Conservation (phyloP, 1,140 invertebrate species). For the Parapsyche elsis region DNA sequence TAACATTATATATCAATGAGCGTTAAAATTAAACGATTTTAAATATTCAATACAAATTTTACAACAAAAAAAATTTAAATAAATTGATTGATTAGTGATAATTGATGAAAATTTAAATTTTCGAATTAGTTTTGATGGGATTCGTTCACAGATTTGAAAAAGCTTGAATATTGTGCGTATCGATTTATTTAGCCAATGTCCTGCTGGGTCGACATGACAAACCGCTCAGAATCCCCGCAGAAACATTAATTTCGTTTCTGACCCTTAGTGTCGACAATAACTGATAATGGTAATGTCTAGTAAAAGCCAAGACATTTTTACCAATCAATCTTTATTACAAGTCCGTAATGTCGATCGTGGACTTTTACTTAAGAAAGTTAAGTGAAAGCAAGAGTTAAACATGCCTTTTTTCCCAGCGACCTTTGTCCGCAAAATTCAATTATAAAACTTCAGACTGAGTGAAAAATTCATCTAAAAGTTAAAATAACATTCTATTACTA, state of each 20-base stretch:
- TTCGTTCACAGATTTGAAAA: constrained; percentile 13
- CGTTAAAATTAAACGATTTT: too few relatives aligned
- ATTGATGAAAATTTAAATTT: too few relatives aligned
- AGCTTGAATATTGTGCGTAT: neutral
- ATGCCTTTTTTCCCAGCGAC: too few relatives aligned
- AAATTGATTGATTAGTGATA: too few relatives aligned
- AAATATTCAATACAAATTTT: too few relatives aligned
- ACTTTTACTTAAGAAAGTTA: constrained; percentile 4
- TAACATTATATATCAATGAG: too few relatives aligned
- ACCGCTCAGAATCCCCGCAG: constrained; percentile 17
- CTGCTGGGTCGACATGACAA: constrained; percentile 12
- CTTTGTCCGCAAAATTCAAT: too few relatives aligned
- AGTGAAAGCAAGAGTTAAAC: constrained; percentile 24
- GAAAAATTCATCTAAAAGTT: too few relatives aligned
- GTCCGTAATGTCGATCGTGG: neutral
- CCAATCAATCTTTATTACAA: constrained; percentile 24
- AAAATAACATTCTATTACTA: too few relatives aligned
- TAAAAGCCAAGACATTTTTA: constrained; percentile 27
- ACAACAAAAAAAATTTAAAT: too few relatives aligned
- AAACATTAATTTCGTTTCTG: constrained; percentile 31
- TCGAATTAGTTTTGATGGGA: neutral
- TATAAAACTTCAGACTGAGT: too few relatives aligned
- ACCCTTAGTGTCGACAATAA: constrained; percentile 6
- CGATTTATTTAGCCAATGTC: constrained; percentile 17
- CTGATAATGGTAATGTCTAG: constrained; percentile 39